These are phyloP conservation scores for Pachyseris speciosa DNA, from an alignment of 64 coral and sea anemone genomes.

Conservation along the genomic window DNA sequence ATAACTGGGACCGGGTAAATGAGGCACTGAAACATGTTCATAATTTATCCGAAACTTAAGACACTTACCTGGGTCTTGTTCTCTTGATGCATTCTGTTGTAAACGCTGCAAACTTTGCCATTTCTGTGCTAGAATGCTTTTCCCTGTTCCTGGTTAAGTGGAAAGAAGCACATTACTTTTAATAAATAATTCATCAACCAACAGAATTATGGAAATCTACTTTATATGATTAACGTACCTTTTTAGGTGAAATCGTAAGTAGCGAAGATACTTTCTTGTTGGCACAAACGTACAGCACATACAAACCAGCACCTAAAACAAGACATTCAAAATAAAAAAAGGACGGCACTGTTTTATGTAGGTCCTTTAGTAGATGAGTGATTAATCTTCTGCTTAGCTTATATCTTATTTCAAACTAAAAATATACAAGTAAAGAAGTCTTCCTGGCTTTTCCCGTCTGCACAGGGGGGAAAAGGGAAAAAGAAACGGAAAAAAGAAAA, in stretches of 20 bases:
- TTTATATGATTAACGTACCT: constrained; percentile 58
- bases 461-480: too few relatives aligned
- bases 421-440: too few relatives aligned
- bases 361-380: too few relatives aligned
- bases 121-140: constrained; percentile 87
- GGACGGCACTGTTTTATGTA: background rate
- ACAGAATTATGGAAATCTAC: background rate
- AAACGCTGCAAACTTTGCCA: constrained; percentile 90
- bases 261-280: constrained; percentile 90
- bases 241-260: constrained; percentile 86
- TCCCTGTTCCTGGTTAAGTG: constrained; percentile 67
- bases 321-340: background rate
- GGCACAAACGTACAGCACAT: constrained; percentile 99
- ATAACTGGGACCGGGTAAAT: too few relatives aligned
- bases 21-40: too few relatives aligned
- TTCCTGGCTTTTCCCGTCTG: too few relatives aligned
- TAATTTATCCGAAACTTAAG: background rate
- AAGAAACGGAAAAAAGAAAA: too few relatives aligned
- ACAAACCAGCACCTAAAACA: constrained; percentile 84
- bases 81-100: constrained; percentile 90
- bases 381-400: too few relatives aligned
- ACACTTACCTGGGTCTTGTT: constrained; percentile 89
- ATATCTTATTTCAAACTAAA: too few relatives aligned
- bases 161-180: background rate
- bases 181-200: background rate